Evolutionary conservation across 1,140 invertebrate species (phyloP).

Genomic region (Steinernema feltiae): DNA sequence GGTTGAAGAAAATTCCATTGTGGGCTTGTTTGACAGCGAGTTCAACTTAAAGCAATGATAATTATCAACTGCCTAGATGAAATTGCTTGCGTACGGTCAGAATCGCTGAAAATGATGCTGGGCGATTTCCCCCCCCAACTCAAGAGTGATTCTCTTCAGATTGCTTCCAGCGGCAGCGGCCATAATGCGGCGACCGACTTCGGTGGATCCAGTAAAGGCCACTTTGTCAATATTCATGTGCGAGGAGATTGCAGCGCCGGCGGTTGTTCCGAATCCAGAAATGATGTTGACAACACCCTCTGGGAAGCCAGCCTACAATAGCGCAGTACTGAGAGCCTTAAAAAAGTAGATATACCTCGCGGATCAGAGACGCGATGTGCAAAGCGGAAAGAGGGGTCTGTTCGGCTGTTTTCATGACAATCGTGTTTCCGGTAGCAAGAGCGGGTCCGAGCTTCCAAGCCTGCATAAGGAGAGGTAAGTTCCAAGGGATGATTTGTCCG

Average conservation of each 20-base stretch:
- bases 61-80: not conserved
- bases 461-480: conserved; percentile 90
- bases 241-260: conserved; percentile 71
- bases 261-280: conserved; percentile 73
- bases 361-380: conserved; percentile 70
- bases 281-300: conserved; percentile 66
- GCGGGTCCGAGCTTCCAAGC: conserved; percentile 90
- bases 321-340: not conserved
- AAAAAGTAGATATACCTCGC: conserved; percentile 65
- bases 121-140: conserved; percentile 85
- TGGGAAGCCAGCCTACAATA: conserved; percentile 72
- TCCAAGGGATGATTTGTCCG: conserved; percentile 97
- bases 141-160: conserved; percentile 75
- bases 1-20: conserved; percentile 73
- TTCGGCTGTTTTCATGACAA: conserved; percentile 85
- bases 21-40: conserved; percentile 73
- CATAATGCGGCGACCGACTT: conserved; percentile 73
- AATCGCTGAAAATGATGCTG: conserved; percentile 76
- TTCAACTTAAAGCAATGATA: conserved; percentile 66
- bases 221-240: conserved; percentile 73
- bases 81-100: conserved; percentile 63
- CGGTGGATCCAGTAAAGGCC: conserved; percentile 79
- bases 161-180: conserved; percentile 70
- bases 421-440: conserved; percentile 76
- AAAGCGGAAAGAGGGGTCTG: conserved; percentile 84